Evolutionary conservation across 2,113 vertebrate species (phyloP).

Genomic region (Desmodus rotundus): DNA sequence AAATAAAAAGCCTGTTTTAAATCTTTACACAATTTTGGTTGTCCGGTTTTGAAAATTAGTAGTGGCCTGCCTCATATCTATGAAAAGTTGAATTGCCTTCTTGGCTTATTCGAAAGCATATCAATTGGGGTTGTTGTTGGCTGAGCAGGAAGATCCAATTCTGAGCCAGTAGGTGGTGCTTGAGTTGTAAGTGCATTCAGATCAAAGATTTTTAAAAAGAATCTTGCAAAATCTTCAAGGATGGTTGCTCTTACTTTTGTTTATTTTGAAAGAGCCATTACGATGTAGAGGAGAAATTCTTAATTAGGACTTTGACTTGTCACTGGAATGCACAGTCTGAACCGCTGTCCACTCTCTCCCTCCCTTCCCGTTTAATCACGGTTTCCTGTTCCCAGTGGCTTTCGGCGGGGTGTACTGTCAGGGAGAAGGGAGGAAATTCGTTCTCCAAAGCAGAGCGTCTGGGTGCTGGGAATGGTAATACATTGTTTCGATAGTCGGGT

Average conservation of each 20-base stretch:
- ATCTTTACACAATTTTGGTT: not conserved
- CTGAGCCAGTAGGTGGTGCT: slow-evolving; percentile 37
- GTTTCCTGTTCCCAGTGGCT: not conserved
- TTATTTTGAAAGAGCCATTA: not conserved
- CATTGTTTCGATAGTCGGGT: not conserved
- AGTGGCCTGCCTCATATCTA: not conserved
- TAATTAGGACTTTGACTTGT: not conserved
- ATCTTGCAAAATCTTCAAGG: not conserved
- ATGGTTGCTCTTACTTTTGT: not conserved
- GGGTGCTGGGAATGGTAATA: not conserved
- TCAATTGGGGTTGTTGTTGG: not conserved
- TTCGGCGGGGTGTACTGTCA: not conserved
- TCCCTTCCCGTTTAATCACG: not conserved
- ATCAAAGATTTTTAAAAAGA: not conserved
- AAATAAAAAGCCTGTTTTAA: not conserved
- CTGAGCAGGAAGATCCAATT: slow-evolving; percentile 32
- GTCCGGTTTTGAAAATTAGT: not conserved
- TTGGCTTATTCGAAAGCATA: slow-evolving; percentile 27
- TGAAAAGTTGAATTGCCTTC: not conserved
- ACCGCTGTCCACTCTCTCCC: not conserved
- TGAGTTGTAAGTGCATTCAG: slow-evolving; percentile 60
- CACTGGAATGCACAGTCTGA: not conserved
- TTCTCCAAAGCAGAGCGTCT: slow-evolving; percentile 52
- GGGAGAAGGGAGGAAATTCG: slow-evolving; percentile 42
- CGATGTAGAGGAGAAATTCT: not conserved